Evolutionary conservation across 1,140 invertebrate species (phyloP).

Genomic region (Drosophila sucinea): DNA sequence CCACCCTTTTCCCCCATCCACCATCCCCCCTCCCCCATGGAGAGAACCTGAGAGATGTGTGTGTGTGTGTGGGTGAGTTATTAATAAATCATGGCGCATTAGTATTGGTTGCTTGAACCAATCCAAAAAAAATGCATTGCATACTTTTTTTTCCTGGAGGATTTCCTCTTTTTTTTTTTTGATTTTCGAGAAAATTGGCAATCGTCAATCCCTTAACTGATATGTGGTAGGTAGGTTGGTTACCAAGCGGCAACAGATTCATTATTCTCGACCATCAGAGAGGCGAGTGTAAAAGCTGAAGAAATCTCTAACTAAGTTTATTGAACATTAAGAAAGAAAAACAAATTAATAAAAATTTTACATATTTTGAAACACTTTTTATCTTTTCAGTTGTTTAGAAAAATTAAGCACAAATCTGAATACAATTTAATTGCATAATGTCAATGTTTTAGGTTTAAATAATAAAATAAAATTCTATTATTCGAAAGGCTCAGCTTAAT

Average conservation of each 20-base stretch:
- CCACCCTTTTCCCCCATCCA: background rate
- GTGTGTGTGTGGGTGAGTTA: constrained; percentile 37
- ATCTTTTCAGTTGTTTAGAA: too few relatives aligned
- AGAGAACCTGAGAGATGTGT: constrained; percentile 10
- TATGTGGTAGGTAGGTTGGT: background rate
- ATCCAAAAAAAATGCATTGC: constrained; percentile 35
- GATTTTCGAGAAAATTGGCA: constrained; percentile 26
- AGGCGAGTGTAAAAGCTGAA: too few relatives aligned
- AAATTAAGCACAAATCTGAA: too few relatives aligned
- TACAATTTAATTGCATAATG: too few relatives aligned
- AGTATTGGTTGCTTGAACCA: constrained; percentile 33
- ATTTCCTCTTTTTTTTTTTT: constrained; percentile 14
- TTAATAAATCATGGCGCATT: constrained; percentile 75
- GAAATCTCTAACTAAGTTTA: too few relatives aligned
- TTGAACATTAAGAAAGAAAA: too few relatives aligned
- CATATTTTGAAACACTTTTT: too few relatives aligned
- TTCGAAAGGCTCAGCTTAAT: too few relatives aligned
- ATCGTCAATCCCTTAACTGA: constrained; percentile 31
- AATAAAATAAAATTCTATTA: too few relatives aligned
- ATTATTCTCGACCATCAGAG: too few relatives aligned
- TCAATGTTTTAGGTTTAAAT: too few relatives aligned
- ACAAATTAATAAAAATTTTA: too few relatives aligned
- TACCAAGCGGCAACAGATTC: background rate
- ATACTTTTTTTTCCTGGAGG: constrained; percentile 24
- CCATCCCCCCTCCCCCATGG: background rate